Evolutionary conservation across 2,797 vertebrate genomes (phyloP), one percentile per base, ranked within the genome.

Genomic region (Allenopithecus nigroviridis): DNA sequence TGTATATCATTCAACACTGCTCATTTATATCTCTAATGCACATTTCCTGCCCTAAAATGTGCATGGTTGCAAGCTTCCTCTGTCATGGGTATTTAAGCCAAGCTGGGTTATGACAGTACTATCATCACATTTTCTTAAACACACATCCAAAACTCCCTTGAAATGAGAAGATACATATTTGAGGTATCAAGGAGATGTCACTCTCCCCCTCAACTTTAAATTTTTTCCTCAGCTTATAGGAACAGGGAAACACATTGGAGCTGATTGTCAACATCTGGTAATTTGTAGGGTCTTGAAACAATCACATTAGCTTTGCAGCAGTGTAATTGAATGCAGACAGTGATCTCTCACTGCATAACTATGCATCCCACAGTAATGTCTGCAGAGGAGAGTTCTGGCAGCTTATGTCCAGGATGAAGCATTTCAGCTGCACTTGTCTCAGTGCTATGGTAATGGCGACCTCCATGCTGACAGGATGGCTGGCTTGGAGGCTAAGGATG

Each of bases 201-300:
- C 17, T 33, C 33, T 91, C 61, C 64, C 26, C 24, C 16, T 78
- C n/a, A n/a, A 39, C 50, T 96, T 96, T 53, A 24, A 86, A 78
- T 36, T 28, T 50, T 92, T 78, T 48, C 64, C 83, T 59, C 48
- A 46, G 61, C n/a, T 88, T 70, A 81, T 53, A 61, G 76, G 70
- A 95, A 83, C 19, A 92, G 80, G 93, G 80, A 93, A 96, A 95
- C 43, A 80, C 59, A 94, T 97, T 68, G 88, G 92, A 93, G 61
- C 30, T 92, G 3, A 9, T 84, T 97, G 95, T 93, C 81, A 89
- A 95, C 96, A 98, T 98, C 95, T 98, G 98, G 97, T 95, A 98
- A 95, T 93, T 95, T 96, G 92, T 96, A 96, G 78, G 78, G 79
- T 97, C 98, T 98, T 98, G 98, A 98, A 98, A 85, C 80, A 97